Evolutionary conservation across 53 echinoderm and acorn worm genomes (phyloP).

Genomic region (Actinopyga echinites): DNA sequence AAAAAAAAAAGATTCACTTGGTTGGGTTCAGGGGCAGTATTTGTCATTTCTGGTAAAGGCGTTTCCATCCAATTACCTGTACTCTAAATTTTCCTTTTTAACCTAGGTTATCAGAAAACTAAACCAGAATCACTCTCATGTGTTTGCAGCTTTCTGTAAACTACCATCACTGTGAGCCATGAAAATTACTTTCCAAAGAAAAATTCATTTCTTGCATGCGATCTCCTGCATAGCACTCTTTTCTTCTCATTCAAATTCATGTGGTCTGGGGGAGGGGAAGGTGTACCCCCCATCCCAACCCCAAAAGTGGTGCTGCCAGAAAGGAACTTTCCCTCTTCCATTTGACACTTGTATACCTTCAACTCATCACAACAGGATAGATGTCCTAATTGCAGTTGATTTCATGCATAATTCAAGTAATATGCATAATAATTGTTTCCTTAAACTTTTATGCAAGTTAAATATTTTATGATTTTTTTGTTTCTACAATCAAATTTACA

Average conservation of each 20-base stretch:
- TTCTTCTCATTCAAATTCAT: conserved; percentile 5
- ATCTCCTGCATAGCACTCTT: background rate
- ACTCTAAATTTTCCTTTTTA: background rate
- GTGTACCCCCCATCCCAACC: background rate
- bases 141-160: no score
- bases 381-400: conserved; percentile 3
- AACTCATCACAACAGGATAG: conserved; percentile 1
- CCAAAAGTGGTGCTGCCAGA: conserved; percentile 1
- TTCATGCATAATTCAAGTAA: conserved; percentile 6
- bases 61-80: no score
- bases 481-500: conserved; percentile 4
- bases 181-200: background rate
- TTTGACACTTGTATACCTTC: background rate
- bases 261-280: background rate
- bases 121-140: no score
- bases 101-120: no score
- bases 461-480: background rate
- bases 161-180: background rate
- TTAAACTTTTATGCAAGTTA: background rate
- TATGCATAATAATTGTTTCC: conserved; percentile 17
- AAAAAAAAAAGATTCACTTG: no score
- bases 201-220: conserved; percentile 26
- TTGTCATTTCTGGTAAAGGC: no score
- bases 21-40: no score
- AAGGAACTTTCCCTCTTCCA: background rate